Percentiles rank a stretch among this genome's conserved stretches.
Evolutionary conservation across 1,140 invertebrate genomes (phyloP).

Genomic region (Sipha flava): DNA sequence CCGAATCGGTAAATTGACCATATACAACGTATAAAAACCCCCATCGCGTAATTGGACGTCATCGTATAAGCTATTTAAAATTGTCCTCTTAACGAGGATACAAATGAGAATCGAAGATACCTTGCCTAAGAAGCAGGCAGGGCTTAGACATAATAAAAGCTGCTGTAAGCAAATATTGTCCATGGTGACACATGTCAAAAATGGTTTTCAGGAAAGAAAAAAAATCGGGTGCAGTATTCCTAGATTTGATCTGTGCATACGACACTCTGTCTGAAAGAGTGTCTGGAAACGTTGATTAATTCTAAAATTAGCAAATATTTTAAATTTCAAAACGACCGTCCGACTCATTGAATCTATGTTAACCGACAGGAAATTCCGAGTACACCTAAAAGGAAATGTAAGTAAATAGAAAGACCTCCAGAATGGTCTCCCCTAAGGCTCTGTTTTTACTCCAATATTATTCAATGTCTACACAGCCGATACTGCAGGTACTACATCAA

Average conservation of each 20-base stretch:
- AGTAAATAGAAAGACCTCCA: neutral
- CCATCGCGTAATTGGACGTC: neutral
- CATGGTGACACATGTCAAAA: too few species aligned
- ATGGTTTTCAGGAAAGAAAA: too few species aligned
- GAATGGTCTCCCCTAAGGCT: slow-evolving; percentile 14
- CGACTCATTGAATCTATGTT: slow-evolving; percentile 3
- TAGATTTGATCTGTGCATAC: slow-evolving; percentile 10
- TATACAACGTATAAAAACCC: neutral
- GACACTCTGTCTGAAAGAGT: too few species aligned
- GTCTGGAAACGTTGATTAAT: slow-evolving; percentile 12
- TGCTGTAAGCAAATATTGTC: too few species aligned
- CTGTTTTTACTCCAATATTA: neutral
- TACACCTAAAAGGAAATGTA: too few species aligned
- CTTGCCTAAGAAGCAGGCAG: too few species aligned
- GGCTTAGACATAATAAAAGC: too few species aligned
- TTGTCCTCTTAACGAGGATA: too few species aligned
- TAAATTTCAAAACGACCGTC: neutral
- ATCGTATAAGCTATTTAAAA: too few species aligned
- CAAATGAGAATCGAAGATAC: too few species aligned
- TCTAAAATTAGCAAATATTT: neutral
- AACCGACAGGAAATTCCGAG: neutral
- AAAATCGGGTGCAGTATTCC: neutral
- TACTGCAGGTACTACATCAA: neutral
- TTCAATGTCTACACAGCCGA: neutral
- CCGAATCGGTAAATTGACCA: neutral